These are phyloP conservation scores for Arctocebus calabarensis DNA, from an alignment of 2,797 vertebrate species.

Conservation along the genomic window DNA sequence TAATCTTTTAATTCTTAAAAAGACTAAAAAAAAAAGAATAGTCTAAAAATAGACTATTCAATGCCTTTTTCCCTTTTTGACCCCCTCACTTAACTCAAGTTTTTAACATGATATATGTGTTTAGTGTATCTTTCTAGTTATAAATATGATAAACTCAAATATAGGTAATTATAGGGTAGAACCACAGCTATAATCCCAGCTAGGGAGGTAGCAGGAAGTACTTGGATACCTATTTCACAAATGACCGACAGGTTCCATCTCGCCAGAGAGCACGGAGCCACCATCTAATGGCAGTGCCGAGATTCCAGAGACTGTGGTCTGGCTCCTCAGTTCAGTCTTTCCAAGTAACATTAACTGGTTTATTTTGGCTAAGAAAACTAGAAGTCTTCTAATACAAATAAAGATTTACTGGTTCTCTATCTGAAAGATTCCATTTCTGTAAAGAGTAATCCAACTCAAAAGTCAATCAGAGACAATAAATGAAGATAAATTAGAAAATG, in stretches of 20 bases:
- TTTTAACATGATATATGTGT: background rate
- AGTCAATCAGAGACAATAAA: slow-evolving; percentile 12
- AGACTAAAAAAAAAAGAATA: too few species aligned
- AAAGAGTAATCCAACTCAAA: slow-evolving; percentile 2
- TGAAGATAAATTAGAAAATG: slow-evolving; percentile 28
- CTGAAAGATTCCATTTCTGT: background rate
- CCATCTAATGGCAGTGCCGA: background rate
- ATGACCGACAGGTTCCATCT: background rate
- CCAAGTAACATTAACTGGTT: slow-evolving; percentile 52
- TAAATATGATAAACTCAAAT: background rate
- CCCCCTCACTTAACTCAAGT: background rate
- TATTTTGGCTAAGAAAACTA: slow-evolving; percentile 39
- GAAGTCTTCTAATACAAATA: background rate
- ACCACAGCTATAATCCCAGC: background rate
- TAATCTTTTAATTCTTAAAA: background rate
- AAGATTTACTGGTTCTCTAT: background rate
- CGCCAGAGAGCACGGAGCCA: background rate
- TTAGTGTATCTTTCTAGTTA: background rate
- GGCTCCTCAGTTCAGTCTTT: background rate
- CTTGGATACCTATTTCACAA: background rate
- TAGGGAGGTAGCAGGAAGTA: background rate
- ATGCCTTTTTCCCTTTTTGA: background rate
- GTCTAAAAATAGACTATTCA: background rate
- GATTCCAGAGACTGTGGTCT: background rate
- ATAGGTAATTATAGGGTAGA: background rate